Conservation (phyloP, 2,797 vertebrate genomes). For the Manis crassicaudata region DNA sequence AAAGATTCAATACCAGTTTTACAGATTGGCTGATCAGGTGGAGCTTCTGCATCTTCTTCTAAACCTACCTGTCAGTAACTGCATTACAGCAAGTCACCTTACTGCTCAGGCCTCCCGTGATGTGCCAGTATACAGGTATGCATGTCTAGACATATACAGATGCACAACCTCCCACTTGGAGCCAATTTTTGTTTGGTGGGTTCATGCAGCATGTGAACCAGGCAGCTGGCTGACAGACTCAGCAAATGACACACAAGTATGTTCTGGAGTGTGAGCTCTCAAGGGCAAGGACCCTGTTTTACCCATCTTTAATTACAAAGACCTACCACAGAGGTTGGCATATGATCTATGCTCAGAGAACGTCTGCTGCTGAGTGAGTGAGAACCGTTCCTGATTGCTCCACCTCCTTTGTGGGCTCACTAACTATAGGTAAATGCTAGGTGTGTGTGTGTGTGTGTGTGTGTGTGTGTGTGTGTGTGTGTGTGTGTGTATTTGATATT, state of each 20-base stretch:
- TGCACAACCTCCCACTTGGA: neutral
- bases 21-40: neutral
- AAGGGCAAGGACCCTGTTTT: neutral
- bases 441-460: no score
- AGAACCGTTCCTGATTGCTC: neutral
- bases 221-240: neutral
- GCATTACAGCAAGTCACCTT: neutral
- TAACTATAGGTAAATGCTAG: neutral
- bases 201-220: neutral
- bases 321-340: no score
- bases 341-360: neutral
- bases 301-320: neutral
- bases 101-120: neutral
- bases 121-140: no score
- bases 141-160: neutral
- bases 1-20: neutral
- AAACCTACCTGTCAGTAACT: neutral
- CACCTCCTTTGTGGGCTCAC: neutral
- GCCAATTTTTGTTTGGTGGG: neutral
- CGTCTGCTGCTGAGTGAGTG: neutral
- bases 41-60: neutral
- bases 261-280: neutral
- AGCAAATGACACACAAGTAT: neutral
- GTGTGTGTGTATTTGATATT: neutral
- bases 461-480: no score